Conservation (phyloP, 2,797 vertebrate genomes). For the Nannoperca australis region DNA sequence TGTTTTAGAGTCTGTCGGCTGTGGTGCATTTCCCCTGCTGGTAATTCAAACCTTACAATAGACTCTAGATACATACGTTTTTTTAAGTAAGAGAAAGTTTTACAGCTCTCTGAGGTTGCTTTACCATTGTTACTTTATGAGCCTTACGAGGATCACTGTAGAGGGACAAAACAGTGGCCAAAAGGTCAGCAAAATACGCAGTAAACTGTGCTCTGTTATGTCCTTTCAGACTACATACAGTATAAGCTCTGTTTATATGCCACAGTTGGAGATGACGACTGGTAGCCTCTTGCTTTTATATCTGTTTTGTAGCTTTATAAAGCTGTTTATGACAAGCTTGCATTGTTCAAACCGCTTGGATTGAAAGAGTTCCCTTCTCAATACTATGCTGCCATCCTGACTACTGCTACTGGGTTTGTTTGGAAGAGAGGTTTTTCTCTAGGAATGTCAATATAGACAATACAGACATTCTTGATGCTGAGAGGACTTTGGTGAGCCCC, state of each 20-base stretch:
- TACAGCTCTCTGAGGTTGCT: conserved; percentile 27
- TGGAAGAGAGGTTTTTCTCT: not conserved
- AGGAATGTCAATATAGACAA: not conserved
- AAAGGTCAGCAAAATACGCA: conserved; percentile 55
- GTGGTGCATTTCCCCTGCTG: conserved; percentile 21
- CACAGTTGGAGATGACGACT: conserved; percentile 8
- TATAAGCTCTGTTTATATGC: conserved; percentile 25
- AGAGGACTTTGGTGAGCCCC: not conserved
- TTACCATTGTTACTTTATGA: conserved; percentile 45
- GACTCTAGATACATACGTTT: conserved; percentile 17
- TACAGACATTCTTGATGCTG: not conserved
- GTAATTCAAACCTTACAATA: conserved; percentile 8
- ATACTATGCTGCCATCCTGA: not conserved
- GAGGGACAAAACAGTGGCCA: conserved; percentile 19
- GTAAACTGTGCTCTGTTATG: conserved; percentile 36
- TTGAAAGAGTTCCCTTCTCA: not conserved
- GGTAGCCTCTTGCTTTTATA: not conserved
- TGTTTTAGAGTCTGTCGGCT: conserved; percentile 1
- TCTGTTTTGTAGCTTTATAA: not conserved
- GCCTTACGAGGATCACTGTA: conserved; percentile 34
- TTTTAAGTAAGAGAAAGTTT: conserved; percentile 45
- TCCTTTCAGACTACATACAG: not conserved
- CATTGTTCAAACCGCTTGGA: not conserved
- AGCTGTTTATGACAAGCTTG: not conserved
- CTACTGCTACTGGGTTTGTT: not conserved